Conservation (phyloP, 2,113 vertebrate genomes). For the Hemichromis elongatus region DNA sequence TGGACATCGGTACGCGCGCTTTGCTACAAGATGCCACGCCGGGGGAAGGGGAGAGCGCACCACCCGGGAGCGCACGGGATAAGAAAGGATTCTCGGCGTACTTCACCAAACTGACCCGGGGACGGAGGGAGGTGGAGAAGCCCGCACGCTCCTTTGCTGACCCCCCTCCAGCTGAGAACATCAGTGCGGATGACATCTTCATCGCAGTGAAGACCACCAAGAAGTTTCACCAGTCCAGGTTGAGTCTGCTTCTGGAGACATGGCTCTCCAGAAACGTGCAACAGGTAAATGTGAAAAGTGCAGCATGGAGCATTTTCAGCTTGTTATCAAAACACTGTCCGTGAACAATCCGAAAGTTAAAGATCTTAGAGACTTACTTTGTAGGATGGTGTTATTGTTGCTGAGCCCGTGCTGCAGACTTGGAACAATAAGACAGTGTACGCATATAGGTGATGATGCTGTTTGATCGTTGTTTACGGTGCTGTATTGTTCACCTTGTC, state of each 20-base stretch:
- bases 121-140: conserved; percentile 74
- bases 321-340: not conserved
- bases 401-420: not conserved
- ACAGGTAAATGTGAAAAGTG: conserved; percentile 75
- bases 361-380: not conserved
- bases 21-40: conserved; percentile 21
- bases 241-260: conserved; percentile 90
- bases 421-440: not conserved
- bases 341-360: not conserved
- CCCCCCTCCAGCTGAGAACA: conserved; percentile 76
- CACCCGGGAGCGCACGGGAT: not conserved
- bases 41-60: not conserved
- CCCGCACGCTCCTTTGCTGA: conserved; percentile 36
- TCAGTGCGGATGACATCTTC: conserved; percentile 84
- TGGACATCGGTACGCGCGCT: conserved; percentile 51
- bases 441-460: conserved; percentile 18
- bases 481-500: conserved; percentile 16
- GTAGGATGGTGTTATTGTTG: not conserved
- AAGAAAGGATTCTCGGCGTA: conserved; percentile 82
- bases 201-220: conserved; percentile 97
- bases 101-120: conserved; percentile 82
- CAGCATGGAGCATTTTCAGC: not conserved
- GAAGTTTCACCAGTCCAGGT: conserved; percentile 90
- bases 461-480: not conserved
- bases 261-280: conserved; percentile 91